These are phyloP conservation scores for Neogobius melanostomus DNA, from an alignment of 2,113 vertebrate species.

Conservation along the genomic window DNA sequence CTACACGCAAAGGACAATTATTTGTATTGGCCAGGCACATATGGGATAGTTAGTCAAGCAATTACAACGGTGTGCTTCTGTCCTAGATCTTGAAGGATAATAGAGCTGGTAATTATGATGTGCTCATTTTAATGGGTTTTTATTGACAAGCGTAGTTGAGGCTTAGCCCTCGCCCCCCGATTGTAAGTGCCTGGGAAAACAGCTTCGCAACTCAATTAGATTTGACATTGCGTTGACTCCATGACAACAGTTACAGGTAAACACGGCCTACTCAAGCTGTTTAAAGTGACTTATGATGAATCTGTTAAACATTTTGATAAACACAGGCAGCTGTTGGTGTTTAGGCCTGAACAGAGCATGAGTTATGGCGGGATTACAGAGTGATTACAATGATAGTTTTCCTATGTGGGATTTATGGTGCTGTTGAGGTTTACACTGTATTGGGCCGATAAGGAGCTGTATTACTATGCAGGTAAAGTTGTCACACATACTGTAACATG, in stretches of 20 bases:
- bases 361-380: not conserved
- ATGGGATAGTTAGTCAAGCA: slow-evolving; percentile 70
- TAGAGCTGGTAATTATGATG: slow-evolving; percentile 74
- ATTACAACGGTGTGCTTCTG: slow-evolving; percentile 61
- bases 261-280: slow-evolving; percentile 8
- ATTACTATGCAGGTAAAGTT: not conserved
- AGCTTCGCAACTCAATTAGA: slow-evolving; percentile 66
- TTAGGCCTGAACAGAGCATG: not conserved
- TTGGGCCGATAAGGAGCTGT: not conserved
- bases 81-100: slow-evolving; percentile 74
- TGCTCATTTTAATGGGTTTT: slow-evolving; percentile 73
- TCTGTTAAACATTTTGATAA: slow-evolving; percentile 5
- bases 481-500: not conserved
- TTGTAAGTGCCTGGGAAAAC: slow-evolving; percentile 67
- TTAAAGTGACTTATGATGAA: slow-evolving; percentile 16
- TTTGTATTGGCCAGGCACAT: slow-evolving; percentile 66
- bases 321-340: not conserved
- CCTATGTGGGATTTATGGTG: not conserved
- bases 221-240: slow-evolving; percentile 67
- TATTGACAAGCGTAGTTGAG: slow-evolving; percentile 71
- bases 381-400: not conserved
- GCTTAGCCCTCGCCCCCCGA: slow-evolving; percentile 43
- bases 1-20: slow-evolving; percentile 73
- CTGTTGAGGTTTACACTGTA: not conserved
- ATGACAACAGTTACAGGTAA: slow-evolving; percentile 34